Conservation (phyloP, 2,888 invertebrate species). For the Leptinotarsa juncta region DNA sequence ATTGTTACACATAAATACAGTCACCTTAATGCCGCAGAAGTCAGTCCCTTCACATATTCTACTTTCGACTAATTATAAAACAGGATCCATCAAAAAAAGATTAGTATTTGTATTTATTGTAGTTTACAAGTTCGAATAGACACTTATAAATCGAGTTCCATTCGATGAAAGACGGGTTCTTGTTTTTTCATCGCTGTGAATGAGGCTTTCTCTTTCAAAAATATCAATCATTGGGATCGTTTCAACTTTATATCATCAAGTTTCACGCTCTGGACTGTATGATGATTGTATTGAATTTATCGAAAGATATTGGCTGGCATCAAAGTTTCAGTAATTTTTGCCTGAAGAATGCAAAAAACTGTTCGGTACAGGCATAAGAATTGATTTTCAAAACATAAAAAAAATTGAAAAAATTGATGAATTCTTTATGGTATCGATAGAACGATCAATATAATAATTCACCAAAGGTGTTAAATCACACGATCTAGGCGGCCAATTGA, state of each 20-base stretch:
- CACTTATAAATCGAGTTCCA: neutral
- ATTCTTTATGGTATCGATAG: too few relatives aligned
- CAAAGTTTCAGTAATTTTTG: too few relatives aligned
- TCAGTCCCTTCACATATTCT: neutral
- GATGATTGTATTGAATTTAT: too few relatives aligned
- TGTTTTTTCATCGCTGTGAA: neutral
- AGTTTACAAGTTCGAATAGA: neutral
- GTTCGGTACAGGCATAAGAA: too few relatives aligned
- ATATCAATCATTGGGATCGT: neutral
- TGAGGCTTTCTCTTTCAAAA: neutral
- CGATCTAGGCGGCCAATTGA: too few relatives aligned
- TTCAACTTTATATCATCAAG: neutral
- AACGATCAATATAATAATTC: too few relatives aligned
- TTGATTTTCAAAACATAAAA: too few relatives aligned
- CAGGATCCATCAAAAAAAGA: neutral
- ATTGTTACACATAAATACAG: neutral
- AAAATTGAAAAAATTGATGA: too few relatives aligned
- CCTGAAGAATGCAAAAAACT: too few relatives aligned
- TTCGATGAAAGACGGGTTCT: neutral
- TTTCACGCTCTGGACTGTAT: too few relatives aligned
- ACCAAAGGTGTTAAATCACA: too few relatives aligned
- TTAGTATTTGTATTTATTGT: neutral
- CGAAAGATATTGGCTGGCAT: too few relatives aligned
- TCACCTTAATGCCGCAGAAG: neutral
- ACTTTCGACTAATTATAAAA: conserved; percentile 5